Percentiles rank a stretch among this genome's conserved stretches.
Evolutionary conservation across 2,797 vertebrate species (phyloP).

Genomic region (Pangasius mekongensis): DNA sequence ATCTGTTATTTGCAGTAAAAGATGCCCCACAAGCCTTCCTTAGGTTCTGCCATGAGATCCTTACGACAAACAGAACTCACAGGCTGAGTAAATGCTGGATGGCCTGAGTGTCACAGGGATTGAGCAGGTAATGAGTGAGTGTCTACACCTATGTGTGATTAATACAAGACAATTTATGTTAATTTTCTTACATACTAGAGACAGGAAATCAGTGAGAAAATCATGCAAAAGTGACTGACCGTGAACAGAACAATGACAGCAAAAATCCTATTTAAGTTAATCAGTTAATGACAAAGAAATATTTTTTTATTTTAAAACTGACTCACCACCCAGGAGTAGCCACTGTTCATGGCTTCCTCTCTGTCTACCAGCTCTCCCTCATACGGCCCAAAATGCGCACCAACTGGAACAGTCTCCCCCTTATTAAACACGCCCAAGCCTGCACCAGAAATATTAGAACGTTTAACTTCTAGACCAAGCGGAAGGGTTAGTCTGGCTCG

Average conservation of each 20-base stretch:
- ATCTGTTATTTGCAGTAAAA: neutral
- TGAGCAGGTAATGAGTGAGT: neutral
- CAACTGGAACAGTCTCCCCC: neutral
- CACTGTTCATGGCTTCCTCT: conserved; percentile 22
- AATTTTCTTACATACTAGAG: too few relatives aligned
- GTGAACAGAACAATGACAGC: too few relatives aligned
- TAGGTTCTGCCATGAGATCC: neutral
- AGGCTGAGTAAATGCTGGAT: neutral
- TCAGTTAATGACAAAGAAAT: neutral
- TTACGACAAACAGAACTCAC: neutral
- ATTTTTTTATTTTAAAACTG: neutral
- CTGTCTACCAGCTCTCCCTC: conserved; percentile 12
- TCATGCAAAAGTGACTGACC: too few relatives aligned
- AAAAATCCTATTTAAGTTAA: neutral
- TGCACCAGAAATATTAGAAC: neutral
- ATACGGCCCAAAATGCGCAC: conserved; percentile 1
- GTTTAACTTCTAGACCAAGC: neutral
- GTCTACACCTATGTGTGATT: neutral
- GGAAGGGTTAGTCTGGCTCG: conserved; percentile 19
- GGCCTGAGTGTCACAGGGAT: neutral
- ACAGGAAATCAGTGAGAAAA: too few relatives aligned
- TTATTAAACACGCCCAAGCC: conserved; percentile 71
- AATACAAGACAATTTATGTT: neutral
- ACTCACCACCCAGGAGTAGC: conserved; percentile 41
- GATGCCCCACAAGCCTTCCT: neutral